phyloP scores from a whole-genome alignment of 2,113 vertebrate species.

The Sander vitreus region DNA sequence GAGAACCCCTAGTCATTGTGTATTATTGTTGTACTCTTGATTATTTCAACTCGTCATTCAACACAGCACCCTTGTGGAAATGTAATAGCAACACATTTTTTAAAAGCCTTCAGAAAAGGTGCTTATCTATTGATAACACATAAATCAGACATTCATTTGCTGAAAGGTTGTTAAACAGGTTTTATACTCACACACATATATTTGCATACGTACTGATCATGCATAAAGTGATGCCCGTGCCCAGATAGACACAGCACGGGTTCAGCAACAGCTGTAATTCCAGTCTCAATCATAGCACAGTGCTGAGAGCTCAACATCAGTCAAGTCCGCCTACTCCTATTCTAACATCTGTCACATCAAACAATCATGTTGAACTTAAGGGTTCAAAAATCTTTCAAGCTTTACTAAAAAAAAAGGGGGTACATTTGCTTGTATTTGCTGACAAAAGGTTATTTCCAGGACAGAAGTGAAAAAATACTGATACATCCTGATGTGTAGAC shows the following conservation, averaged over 20 bases:
- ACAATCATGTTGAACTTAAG: conserved; percentile 74
- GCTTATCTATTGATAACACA: neutral
- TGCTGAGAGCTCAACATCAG: conserved; percentile 77
- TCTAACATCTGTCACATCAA: conserved; percentile 82
- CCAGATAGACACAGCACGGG: conserved; percentile 30
- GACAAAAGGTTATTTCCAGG: conserved; percentile 56
- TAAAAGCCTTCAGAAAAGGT: conserved; percentile 16
- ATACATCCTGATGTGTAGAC: conserved; percentile 8
- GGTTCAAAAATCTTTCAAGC: conserved; percentile 61
- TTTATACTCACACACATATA: neutral
- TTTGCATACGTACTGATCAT: conserved; percentile 15
- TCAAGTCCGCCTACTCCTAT: conserved; percentile 76
- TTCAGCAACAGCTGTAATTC: conserved; percentile 70
- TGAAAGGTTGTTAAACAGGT: neutral
- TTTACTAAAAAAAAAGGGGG: conserved; percentile 41
- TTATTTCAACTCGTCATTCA: conserved; percentile 54
- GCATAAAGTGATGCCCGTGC: neutral
- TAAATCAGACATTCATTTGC: neutral
- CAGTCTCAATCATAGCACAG: conserved; percentile 72
- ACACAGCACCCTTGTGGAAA: conserved; percentile 19
- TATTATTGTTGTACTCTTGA: conserved; percentile 65
- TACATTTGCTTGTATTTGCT: conserved; percentile 41
- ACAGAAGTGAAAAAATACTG: conserved; percentile 48
- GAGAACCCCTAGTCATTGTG: conserved; percentile 61
- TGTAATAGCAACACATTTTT: neutral